Conservation (phyloP, 2,113 vertebrate genomes). For the Lophius piscatorius region DNA sequence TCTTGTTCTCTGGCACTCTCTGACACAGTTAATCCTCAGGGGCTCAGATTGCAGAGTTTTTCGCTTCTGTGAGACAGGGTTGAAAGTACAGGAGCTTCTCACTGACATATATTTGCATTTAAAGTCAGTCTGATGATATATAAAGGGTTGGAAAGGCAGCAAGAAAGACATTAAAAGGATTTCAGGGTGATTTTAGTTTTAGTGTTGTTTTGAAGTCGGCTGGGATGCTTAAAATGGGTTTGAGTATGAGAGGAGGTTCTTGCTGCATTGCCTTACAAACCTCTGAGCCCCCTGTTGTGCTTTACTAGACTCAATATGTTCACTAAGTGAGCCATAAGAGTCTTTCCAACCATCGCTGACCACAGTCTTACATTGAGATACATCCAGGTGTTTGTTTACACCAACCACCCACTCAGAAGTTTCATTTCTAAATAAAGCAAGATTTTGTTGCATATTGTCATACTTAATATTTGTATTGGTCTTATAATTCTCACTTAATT, state of each 20-base stretch:
- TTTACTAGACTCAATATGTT: conserved; percentile 56
- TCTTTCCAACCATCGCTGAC: conserved; percentile 29
- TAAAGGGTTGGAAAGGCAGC: conserved; percentile 2
- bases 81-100: conserved; percentile 18
- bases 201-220: conserved; percentile 18
- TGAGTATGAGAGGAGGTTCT: conserved; percentile 49
- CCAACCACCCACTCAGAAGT: no score
- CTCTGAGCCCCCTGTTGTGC: conserved; percentile 34
- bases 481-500: no score
- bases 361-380: no score
- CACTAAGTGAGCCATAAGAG: conserved; percentile 53
- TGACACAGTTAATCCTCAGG: no score
- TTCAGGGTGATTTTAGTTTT: conserved; percentile 5
- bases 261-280: conserved; percentile 31
- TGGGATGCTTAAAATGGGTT: conserved; percentile 26
- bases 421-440: no score
- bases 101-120: neutral
- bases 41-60: no score
- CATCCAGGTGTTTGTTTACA: no score
- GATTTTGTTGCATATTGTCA: no score
- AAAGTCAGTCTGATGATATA: neutral
- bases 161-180: neutral
- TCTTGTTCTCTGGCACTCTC: no score
- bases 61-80: neutral
- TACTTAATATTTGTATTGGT: no score